Evolutionary conservation across 2,888 invertebrate genomes (phyloP), one percentile per base, ranked within the genome.

Genomic region (Nomada lathburiana): DNA sequence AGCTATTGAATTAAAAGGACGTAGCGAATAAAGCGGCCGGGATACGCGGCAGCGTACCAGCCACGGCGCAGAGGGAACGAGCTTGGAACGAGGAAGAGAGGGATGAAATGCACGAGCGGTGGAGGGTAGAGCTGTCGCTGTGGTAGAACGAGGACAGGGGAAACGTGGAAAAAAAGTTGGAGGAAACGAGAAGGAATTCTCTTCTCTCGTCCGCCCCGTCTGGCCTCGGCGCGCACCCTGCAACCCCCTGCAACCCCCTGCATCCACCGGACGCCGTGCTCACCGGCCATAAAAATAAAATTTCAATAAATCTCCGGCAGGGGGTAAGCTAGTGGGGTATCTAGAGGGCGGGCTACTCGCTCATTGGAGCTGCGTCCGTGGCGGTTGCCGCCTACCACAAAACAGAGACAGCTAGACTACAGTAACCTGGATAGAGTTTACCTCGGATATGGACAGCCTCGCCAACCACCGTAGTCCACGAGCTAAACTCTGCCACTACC

Each of bases 251-350:
- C 29, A 29, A 29, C 36, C 36, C 36, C 36, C 36, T 36, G 57
- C 72, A 78, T 77, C 82, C 74, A 71, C 79, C 79, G 78, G 83
- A 78, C 83, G 83, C 71, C 83, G 83, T 89, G 90, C 91, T 91
- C 91, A 88, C 87, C 92, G 90, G 92, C 93, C 94, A 92, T 94
- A 94, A 94, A 94, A 94, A 94, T 94, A 94, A 94, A 94, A 93
- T 94, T 94, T 94, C 94, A 94, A 94, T 94, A 94, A 94, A 94
- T 94, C 93, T 93, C 93, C 90, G 85, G 86, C 88, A 67, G 86
- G 86, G 85, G 86, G 88, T 82, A 87, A 89, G 82, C 89, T 89
- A 89, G 91, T 90, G 90, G 92, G 90, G 89, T 78, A 88, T 88
- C 75, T 87, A 82, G 89, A 88, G 91, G 92, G 91, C 92, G 93